Conservation (phyloP, 2,888 invertebrate species). For the Sisyra terminalis region DNA sequence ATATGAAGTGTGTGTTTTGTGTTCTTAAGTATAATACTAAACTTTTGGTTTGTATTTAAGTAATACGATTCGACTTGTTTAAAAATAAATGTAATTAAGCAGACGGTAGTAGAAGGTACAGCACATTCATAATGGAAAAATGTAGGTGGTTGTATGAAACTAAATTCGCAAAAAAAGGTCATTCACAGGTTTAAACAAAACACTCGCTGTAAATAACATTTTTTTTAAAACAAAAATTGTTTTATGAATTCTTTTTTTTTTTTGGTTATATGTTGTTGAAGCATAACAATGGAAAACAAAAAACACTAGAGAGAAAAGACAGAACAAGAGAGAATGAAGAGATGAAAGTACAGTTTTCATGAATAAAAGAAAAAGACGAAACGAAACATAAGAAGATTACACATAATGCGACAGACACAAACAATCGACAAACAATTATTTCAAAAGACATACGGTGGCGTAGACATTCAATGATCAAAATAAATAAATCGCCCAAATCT, state of each 20-base stretch:
- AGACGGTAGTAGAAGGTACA: too few relatives aligned
- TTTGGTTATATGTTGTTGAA: background rate
- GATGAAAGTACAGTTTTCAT: constrained; percentile 22
- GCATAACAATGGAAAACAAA: background rate
- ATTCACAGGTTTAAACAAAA: too few relatives aligned
- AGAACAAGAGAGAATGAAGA: constrained; percentile 3
- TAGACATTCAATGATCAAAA: constrained; percentile 2
- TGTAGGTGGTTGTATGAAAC: too few relatives aligned
- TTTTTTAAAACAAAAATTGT: background rate
- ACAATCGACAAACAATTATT: constrained; percentile 8
- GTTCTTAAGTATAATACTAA: too few relatives aligned
- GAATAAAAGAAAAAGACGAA: constrained; percentile 18
- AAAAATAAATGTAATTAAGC: too few relatives aligned
- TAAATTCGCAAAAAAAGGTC: too few relatives aligned
- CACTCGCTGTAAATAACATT: too few relatives aligned
- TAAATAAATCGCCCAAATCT: too few relatives aligned
- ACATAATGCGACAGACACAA: constrained; percentile 12
- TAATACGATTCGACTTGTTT: too few relatives aligned
- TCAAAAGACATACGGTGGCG: constrained; percentile 7
- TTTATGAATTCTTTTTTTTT: background rate
- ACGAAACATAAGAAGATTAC: constrained; percentile 11
- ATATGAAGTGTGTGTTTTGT: too few relatives aligned
- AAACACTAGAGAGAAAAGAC: background rate
- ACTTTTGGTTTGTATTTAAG: too few relatives aligned
- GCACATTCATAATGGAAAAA: too few relatives aligned